Evolutionary conservation across 2,113 vertebrate genomes (phyloP).

Genomic region (Talpa occidentalis): DNA sequence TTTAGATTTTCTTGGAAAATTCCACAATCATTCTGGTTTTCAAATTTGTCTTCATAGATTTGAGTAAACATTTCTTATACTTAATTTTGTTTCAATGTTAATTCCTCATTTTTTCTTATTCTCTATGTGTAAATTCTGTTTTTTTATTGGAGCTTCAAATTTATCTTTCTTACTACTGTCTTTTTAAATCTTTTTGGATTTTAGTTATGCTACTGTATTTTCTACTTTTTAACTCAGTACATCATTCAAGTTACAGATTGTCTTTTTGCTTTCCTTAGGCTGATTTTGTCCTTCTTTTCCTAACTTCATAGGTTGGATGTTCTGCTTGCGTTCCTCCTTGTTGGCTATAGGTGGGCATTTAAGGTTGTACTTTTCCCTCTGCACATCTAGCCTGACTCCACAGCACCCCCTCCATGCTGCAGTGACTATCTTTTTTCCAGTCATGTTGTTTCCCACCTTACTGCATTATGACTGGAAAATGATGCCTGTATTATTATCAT

Average conservation of each 20-base stretch:
- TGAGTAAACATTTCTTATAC: background rate
- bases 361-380: background rate
- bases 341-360: background rate
- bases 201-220: background rate
- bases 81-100: background rate
- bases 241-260: background rate
- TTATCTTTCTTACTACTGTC: background rate
- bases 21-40: slow-evolving; percentile 14
- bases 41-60: background rate
- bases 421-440: background rate
- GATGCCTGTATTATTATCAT: background rate
- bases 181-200: background rate
- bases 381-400: background rate
- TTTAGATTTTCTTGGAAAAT: slow-evolving; percentile 39
- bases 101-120: slow-evolving; percentile 40
- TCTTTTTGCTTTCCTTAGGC: background rate
- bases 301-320: background rate
- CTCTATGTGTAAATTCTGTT: background rate
- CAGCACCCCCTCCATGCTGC: background rate
- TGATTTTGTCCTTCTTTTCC: background rate
- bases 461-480: slow-evolving; percentile 16
- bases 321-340: background rate
- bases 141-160: background rate
- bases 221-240: background rate
- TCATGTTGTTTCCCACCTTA: background rate